Evolutionary conservation across 2,888 invertebrate species (phyloP), one percentile per base, ranked within the genome.

Genomic region (Oscheius sp.): DNA sequence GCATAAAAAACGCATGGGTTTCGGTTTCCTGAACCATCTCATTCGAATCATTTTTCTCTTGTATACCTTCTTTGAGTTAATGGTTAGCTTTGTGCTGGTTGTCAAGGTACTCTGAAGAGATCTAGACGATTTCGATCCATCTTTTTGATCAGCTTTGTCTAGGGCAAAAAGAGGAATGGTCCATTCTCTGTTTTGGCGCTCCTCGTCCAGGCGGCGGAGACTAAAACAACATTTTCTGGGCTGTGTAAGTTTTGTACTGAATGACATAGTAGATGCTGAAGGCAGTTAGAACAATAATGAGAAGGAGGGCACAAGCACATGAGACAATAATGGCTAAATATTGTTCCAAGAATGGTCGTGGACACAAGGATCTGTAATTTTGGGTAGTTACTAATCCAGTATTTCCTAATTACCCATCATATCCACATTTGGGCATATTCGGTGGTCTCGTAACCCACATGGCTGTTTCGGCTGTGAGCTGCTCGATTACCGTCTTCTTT

Each of bases 31-130:
- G 50, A 51, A 66, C 5, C 4, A 3, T 53, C 11, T 53, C 3
- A 53, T 21, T 21, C 21, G 21, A 21, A 21, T 21, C 21, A 21
- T 21, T 21, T 21, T 21, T 21, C 21, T 21, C 21, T 21, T 21
- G 21, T 21, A 21, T 33, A 77, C 77, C 70, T 83, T 83, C 42
- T 81, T 83, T 9, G 81, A 81, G 51, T 81, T 79, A 13, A 83
- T 74, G 1, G 83, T 83, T 21, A 77, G 73, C 58, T 75, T 77
- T 2, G 83, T 81, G 58, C 77, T 79, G 0, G 79, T 81, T 2
- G 83, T 83, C 4, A 79, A 33, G 2, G 78, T 77, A 60, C 78
- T 78, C 35, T 79, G 79, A 29, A 83, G 74, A 35, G 77, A 77
- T 53, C 79, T 62, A 9, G 78, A 76, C 37, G 75, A 75, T 33